Base-by-base conservation (phyloP, 2,888 invertebrate species). In the Eupithecia pulchellata region DNA sequence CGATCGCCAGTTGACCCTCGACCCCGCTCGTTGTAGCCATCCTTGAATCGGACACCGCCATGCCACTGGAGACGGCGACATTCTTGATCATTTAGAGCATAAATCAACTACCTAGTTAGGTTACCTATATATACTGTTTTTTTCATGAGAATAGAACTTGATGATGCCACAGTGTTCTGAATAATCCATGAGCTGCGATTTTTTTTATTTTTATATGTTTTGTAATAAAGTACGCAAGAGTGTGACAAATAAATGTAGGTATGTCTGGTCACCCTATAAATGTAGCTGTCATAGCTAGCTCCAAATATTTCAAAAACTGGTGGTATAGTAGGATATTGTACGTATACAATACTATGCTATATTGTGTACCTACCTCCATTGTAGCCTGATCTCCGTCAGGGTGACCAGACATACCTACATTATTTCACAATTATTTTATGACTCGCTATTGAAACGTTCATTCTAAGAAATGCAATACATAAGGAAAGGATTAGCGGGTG, bases 1-100 rank as follows among this genome's bases (percentile, higher is more conserved):
- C 72, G 74, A 74, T 71, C 60, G 25, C 68, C 74, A 75, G 58
- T 77, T 77, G 73, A 77, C 65, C 76, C 66, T 1, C 60, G 72
- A 70, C 74, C 77, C 66, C 42, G 39, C 65, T 73, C 57, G 64
- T 68, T 71, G 63, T 14, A 58, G 55, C 30, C 52, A 66, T 74
- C 71, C 71, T 75, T 74, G 73, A 66, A 73, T 69, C 17, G 63
- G 58, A 61, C 63, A 70, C 73, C 60, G 58, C 20, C 42, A 20
- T 42, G 42, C n/a, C 42, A 47, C 6, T 9, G 3, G 20, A 20
- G 6, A 57, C 29, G 13, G 14, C 14, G 29, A 57, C 29, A 52
- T 52, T 25, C 11, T 25, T 52, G 25, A 25, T 25, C 11, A 25
- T 52, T 47, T 25, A 25, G 52, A 52, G 13, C 52, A 25, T 25